A percentile compares a stretch with the other conserved stretches of the same genome.
phyloP scores from a whole-genome alignment of 2,797 vertebrate genomes.

The Allobates femoralis region DNA sequence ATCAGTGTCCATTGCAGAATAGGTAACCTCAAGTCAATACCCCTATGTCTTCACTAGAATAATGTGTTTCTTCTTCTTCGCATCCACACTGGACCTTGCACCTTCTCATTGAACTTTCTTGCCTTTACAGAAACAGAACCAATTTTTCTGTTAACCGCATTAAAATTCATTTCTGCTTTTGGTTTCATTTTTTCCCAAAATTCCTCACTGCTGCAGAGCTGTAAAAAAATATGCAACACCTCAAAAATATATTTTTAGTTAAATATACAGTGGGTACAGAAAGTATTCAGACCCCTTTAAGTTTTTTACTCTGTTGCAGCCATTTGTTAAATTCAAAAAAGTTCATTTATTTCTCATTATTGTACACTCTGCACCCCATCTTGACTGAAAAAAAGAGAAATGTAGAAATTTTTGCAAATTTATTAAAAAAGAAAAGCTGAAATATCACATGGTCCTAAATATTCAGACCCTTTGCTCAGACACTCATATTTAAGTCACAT shows the following conservation, averaged over 20 bases:
- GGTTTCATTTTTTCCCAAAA: slow-evolving; percentile 64
- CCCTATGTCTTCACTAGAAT: slow-evolving; percentile 10
- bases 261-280: too few relatives aligned
- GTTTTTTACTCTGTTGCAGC: too few relatives aligned
- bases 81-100: slow-evolving; percentile 22
- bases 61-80: slow-evolving; percentile 60
- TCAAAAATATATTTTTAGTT: neutral
- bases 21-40: neutral
- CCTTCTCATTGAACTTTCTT: slow-evolving; percentile 59
- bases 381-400: too few relatives aligned
- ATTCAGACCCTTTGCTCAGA: too few relatives aligned
- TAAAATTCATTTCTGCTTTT: slow-evolving; percentile 53
- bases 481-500: too few relatives aligned
- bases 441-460: too few relatives aligned
- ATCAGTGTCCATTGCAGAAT: neutral
- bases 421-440: too few relatives aligned
- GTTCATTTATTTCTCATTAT: too few relatives aligned
- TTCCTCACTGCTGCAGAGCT: slow-evolving; percentile 65
- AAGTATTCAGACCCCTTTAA: too few relatives aligned
- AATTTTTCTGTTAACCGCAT: slow-evolving; percentile 34
- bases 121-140: slow-evolving; percentile 59
- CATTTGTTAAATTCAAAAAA: too few relatives aligned
- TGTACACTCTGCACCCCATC: too few relatives aligned
- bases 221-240: slow-evolving; percentile 48
- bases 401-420: too few relatives aligned